These are phyloP conservation scores for Pangasius djambal DNA, from an alignment of 2,797 vertebrate genomes.

Conservation along the genomic window DNA sequence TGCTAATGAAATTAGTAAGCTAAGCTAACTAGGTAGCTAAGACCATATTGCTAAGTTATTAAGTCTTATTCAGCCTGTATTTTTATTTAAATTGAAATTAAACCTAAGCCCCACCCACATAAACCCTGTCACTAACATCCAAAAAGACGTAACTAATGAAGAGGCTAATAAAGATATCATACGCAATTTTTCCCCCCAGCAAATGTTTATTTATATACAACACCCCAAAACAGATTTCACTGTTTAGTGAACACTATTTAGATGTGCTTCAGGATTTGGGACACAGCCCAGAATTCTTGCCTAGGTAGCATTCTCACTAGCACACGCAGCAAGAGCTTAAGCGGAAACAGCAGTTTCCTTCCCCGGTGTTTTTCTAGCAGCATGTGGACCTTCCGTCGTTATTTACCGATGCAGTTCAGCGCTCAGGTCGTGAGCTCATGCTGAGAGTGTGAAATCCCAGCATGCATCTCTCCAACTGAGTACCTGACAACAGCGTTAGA, in stretches of 20 bases:
- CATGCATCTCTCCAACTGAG: slow-evolving; percentile 33
- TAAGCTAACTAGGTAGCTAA: neutral
- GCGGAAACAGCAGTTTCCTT: neutral
- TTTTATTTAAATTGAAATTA: neutral
- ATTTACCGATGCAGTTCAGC: slow-evolving; percentile 28
- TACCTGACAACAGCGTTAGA: slow-evolving; percentile 27
- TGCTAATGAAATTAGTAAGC: neutral
- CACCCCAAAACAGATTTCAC: neutral
- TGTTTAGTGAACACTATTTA: neutral
- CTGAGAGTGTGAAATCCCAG: slow-evolving; percentile 35
- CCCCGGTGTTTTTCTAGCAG: slow-evolving; percentile 28
- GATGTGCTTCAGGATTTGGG: neutral
- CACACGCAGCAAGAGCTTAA: slow-evolving; percentile 3
- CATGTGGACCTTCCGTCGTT: slow-evolving; percentile 25
- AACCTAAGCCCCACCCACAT: neutral
- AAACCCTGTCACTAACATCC: neutral
- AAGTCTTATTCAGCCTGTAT: neutral
- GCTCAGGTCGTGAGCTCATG: slow-evolving; percentile 28
- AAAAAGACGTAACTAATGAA: neutral
- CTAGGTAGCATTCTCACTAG: neutral
- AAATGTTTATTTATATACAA: neutral
- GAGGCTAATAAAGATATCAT: neutral
- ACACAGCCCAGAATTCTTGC: neutral
- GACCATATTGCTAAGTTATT: neutral
- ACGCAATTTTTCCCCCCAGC: neutral